Evolutionary conservation across 2,888 invertebrate genomes (phyloP).

Genomic region (Drosophila multiciliata): DNA sequence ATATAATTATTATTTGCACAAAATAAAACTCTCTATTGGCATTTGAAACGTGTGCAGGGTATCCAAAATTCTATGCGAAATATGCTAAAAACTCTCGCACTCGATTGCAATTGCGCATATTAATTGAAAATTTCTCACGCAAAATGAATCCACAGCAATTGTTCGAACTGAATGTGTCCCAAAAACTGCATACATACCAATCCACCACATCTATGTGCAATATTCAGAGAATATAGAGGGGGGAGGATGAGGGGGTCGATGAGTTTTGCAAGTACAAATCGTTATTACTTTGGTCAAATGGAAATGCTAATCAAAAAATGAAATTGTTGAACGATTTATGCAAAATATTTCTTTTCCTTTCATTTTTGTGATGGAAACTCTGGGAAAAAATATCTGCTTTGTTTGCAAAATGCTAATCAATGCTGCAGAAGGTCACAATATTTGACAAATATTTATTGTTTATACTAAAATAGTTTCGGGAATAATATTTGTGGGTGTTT

Average conservation of each 20-base stretch:
- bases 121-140: constrained; percentile 79
- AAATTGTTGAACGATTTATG: constrained; percentile 61
- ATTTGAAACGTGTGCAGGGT: not conserved
- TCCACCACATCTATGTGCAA: constrained; percentile 23
- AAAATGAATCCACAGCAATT: constrained; percentile 65
- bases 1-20: not conserved
- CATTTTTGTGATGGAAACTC: constrained; percentile 7
- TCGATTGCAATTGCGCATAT: constrained; percentile 76
- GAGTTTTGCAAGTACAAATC: constrained; percentile 43
- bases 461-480: not conserved
- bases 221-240: not conserved
- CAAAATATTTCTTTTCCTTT: constrained; percentile 19
- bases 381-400: not conserved
- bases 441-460: constrained; percentile 15
- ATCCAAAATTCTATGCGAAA: constrained; percentile 61
- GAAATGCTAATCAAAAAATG: constrained; percentile 66
- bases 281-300: constrained; percentile 62
- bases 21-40: not conserved
- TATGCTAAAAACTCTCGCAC: constrained; percentile 65
- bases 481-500: constrained; percentile 1
- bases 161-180: constrained; percentile 59
- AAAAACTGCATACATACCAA: constrained; percentile 54
- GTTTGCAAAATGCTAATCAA: constrained; percentile 34
- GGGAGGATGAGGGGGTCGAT: not conserved
- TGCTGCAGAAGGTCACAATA: constrained; percentile 9